phyloP scores from a whole-genome alignment of 2,113 vertebrate genomes.

The Motacilla tschutschensis region DNA sequence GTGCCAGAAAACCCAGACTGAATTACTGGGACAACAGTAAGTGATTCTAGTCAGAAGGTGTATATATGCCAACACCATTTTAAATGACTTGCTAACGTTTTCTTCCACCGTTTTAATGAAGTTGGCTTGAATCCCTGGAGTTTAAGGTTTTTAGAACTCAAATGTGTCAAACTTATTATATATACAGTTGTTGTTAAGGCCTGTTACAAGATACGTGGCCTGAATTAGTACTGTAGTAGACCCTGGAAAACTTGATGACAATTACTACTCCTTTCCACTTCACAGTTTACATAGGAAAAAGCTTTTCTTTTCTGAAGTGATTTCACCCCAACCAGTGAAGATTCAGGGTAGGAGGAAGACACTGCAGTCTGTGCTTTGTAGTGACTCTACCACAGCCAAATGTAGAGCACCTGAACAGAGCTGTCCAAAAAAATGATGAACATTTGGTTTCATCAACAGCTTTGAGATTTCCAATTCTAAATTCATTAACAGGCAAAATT shows the following conservation, averaged over 20 bases:
- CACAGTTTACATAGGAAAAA: neutral
- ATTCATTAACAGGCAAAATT: slow-evolving; percentile 5
- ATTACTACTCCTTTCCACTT: neutral
- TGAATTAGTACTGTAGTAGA: neutral
- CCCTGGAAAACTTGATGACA: neutral
- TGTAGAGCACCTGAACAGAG: neutral
- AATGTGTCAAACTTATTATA: neutral
- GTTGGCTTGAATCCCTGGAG: slow-evolving; percentile 6
- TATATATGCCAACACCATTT: neutral
- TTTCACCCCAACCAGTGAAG: neutral
- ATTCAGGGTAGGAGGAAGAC: neutral
- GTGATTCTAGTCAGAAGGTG: neutral
- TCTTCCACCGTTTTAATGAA: slow-evolving; percentile 4
- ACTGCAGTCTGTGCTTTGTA: neutral
- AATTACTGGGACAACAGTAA: neutral
- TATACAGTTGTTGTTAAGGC: neutral
- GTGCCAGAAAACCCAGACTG: neutral
- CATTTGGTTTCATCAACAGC: neutral
- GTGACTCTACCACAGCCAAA: neutral
- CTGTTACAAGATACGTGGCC: neutral
- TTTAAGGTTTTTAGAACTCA: slow-evolving; percentile 11
- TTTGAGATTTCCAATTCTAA: neutral
- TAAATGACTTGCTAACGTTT: slow-evolving; percentile 4
- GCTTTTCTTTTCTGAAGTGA: neutral
- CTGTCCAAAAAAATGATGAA: neutral